These are phyloP conservation scores for Poecilia wingei DNA, from an alignment of 2,797 vertebrate genomes.

Conservation along the genomic window DNA sequence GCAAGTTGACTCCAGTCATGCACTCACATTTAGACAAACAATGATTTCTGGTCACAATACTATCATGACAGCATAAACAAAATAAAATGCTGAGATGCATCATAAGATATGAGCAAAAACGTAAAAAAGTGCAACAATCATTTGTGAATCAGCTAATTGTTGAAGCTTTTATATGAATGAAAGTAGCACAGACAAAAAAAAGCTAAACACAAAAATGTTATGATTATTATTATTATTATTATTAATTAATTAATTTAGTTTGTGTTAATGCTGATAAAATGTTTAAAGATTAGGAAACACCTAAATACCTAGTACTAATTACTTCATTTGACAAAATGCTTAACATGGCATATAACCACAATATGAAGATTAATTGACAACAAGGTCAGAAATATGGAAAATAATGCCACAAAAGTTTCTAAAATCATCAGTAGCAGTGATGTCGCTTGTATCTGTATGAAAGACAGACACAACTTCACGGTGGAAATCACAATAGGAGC, in stretches of 20 bases:
- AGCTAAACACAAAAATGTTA: neutral
- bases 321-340: neutral
- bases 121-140: neutral
- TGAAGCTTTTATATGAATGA: neutral
- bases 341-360: neutral
- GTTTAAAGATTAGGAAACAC: neutral
- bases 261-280: neutral
- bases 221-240: neutral
- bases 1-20: neutral
- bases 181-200: neutral
- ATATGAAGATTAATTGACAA: neutral
- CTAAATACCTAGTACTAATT: neutral
- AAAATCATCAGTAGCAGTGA: neutral
- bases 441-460: neutral
- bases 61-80: neutral
- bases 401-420: neutral
- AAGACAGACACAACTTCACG: neutral
- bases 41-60: neutral
- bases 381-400: neutral
- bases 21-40: neutral
- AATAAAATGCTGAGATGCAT: neutral
- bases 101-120: neutral
- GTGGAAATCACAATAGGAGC: neutral
- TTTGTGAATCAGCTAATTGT: neutral
- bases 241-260: neutral